Evolutionary conservation across 1,140 invertebrate species (phyloP), one percentile per base, ranked within the genome.

Genomic region (Medauroidea extradentata): DNA sequence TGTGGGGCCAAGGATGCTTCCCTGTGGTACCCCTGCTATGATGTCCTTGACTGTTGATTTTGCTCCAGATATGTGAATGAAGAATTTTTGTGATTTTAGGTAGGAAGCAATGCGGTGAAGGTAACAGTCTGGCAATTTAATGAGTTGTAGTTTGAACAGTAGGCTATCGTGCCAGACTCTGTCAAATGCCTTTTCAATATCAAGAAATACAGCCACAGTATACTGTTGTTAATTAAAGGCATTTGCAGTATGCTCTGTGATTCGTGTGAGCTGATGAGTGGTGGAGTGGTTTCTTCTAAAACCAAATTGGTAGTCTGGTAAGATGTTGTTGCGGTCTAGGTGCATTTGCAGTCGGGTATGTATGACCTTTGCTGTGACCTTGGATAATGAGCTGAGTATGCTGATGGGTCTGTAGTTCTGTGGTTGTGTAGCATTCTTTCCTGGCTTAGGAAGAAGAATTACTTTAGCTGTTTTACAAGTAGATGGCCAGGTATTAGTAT

Each of bases 101-200:
- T 46, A 46, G 3, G 42, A 19, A 24, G 16, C 25, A 16, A 44
- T 13, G 8, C 7, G 18, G 2, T 9, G 23, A 8, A 29, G 2
- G 23, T 51, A 54, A n/a, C 25, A 25, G 13, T 16, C 13, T 19
- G 19, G 19, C 25, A 19, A 14, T 13, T 57, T 29, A 18, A 51
- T n/a, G 39, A 13, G 2, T 5, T 24, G 11, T 27, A 50, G 13
- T 46, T 57, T 53, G 44, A 11, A 54, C n/a, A 53, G 21, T 21
- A 73, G 53, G 1, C 70, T 65, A 2, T 57, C 24, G 21, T 68
- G 67, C 72, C 70, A 73, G 0, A 75, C 66, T 38, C 62, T 62
- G 56, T 75, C 68, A 51, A 74, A 71, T 0, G 73, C 70, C 59
- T 71, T 67, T 27, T 62, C 42, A 0, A 73, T 63, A 34, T 75